Base-by-base conservation (phyloP, 2,113 vertebrate species). In the Myotis lucifugus region DNA sequence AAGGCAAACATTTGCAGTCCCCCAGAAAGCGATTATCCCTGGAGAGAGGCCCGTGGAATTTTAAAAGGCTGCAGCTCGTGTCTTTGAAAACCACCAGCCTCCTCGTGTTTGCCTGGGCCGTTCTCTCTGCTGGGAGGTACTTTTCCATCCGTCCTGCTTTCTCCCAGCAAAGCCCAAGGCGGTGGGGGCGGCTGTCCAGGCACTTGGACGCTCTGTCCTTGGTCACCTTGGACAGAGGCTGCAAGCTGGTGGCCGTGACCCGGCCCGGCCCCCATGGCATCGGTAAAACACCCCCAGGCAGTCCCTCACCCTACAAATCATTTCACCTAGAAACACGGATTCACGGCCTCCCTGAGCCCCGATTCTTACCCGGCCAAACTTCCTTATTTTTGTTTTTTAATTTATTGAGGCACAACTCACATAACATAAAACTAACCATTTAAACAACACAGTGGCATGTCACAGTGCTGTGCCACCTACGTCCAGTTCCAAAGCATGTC, bases 301-400 rank as follows among this genome's bases (percentile, higher is more conserved):
- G 29, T 19, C 25, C 56, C 54, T 29, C 17, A 18, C 25, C 3
- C 19, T 10, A 0, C 40, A 23, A 0, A 2, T 6, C 29, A 23
- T 17, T 10, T 48, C 64, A 52, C 70, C 25, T 42, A 6, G 27
- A 27, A 25, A 34, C 1, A 59, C 32, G 37, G 52, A 54, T 3
- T n/a, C 15, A 5, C 0, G 0, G 32, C 52, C 5, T 13, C 69
- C 32, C 15, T 1, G 27, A 15, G 46, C 18, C n/a, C 46, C 12
- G 0, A 0, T 40, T 34, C 78, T 46, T 5, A 17, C 21, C 32
- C 5, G 27, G 59, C 59, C 61, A 29, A 64, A 14, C 27, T 32
- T 64, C 5, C 61, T 64, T 32, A 32, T 56, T 52, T 4, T 54
- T 93, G 64, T 66, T 46, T n/a, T 21, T 1, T 13, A 19, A 73